Evolutionary conservation across 2,113 vertebrate genomes (phyloP), one percentile per base, ranked within the genome.

Genomic region (Cynocephalus volans): DNA sequence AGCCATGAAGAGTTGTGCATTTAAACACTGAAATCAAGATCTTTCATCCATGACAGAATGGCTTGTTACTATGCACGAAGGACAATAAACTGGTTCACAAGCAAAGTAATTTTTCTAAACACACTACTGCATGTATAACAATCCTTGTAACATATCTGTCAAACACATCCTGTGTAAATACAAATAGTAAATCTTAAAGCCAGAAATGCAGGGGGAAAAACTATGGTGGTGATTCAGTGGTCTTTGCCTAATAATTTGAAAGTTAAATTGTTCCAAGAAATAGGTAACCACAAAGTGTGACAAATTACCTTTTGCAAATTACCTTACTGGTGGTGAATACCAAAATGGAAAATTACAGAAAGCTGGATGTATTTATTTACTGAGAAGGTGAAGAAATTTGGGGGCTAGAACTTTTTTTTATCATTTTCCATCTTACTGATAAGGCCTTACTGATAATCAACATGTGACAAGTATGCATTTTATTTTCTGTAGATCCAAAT

Each of bases 11-110:
- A 98, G 76, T 73, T 93, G 73, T 89, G 5, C 88, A 85, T 45
- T 94, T 95, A 98, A 98, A 95, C 75, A 97, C 26, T 87, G 79
- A 82, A 94, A 98, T 97, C 94, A 97, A 93, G 56, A 80, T 94
- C 36, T 97, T 97, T 96, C 93, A 97, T 81, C 91, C 50, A 62
- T 76, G 95, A 88, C 72, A 95, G 41, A 97, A 96, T 73, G 72
- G 50, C 69, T 97, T 50, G 21, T 95, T 97, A 96, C 85, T 97
- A 93, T 95, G 92, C 81, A 75, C 65, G 95, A 97, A 96, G 56
- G 67, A 96, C 83, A 97, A 95, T 96, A 98, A 97, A 69, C 58
- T 96, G 76, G 64, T 82, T 95, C 77, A 85, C 94, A 96, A 97
- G 48, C 54, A 97, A 98, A 98, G 52, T 93, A 79, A 69, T 96